A percentile compares a stretch with the other conserved stretches of the same genome.
Evolutionary conservation across 2,113 vertebrate genomes (phyloP).

Genomic region (Tylochromis polylepis): DNA sequence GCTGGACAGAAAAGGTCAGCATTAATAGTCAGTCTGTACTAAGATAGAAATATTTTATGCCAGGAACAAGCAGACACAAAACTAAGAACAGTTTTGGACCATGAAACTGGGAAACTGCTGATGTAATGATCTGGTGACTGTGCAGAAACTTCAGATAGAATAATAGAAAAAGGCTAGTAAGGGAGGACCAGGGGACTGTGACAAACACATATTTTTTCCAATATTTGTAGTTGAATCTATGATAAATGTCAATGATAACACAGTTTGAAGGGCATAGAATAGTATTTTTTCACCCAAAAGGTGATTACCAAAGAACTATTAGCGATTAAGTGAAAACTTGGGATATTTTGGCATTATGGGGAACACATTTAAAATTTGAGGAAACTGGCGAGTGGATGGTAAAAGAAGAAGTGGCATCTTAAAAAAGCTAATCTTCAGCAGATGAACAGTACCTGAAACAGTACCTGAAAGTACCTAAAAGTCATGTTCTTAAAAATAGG

Average conservation of each 20-base stretch:
- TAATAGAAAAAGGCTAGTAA: no score
- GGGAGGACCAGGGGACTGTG: background rate
- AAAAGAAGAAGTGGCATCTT: background rate
- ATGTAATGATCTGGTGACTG: background rate
- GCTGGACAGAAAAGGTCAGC: background rate
- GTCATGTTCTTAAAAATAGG: background rate
- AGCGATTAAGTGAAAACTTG: background rate
- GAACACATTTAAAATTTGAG: no score
- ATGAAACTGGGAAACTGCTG: no score
- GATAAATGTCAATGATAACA: background rate
- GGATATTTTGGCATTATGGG: background rate
- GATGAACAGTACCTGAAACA: background rate
- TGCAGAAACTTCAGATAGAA: background rate
- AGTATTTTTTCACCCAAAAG: background rate
- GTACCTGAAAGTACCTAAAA: background rate
- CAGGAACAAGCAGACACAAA: background rate
- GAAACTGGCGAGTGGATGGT: background rate
- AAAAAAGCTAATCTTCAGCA: background rate
- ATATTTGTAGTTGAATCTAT: background rate
- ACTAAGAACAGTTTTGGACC: background rate
- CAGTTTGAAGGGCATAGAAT: background rate
- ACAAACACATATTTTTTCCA: rapidly evolving
- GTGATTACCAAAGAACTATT: background rate
- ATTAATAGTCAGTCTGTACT: no score
- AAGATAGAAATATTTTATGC: background rate